Percentiles rank a stretch among this genome's conserved stretches.
Conservation (phyloP, 1,140 invertebrate species). For the Choristoneura fumiferana region DNA sequence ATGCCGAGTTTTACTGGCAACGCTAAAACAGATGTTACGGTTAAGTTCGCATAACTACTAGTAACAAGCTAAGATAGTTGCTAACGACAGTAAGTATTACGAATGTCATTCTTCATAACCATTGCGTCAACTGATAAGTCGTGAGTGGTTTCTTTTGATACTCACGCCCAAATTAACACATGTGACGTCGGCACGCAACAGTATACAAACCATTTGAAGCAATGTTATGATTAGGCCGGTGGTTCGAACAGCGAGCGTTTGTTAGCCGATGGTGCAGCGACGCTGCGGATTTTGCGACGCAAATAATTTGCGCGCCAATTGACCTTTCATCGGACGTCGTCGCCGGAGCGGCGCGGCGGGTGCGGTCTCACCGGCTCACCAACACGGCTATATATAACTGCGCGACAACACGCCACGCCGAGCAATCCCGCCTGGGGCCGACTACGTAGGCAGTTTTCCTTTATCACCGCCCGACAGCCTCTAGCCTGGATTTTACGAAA, state of each 20-base stretch:
- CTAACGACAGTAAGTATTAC: constrained; percentile 1
- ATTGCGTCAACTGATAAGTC: constrained; percentile 10
- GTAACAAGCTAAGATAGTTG: too few relatives aligned
- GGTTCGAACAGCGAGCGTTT: not conserved
- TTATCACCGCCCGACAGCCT: constrained; percentile 71
- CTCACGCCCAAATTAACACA: constrained; percentile 12
- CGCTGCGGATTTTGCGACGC: constrained; percentile 71
- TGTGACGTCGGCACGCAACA: constrained; percentile 1
- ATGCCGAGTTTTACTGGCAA: too few relatives aligned
- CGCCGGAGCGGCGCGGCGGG: constrained; percentile 55
- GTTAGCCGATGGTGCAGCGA: constrained; percentile 48
- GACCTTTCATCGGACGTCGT: constrained; percentile 74
- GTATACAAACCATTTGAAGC: not conserved
- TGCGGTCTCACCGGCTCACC: constrained; percentile 57
- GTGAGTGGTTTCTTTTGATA: constrained; percentile 16
- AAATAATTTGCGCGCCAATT: constrained; percentile 78
- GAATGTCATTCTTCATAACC: not conserved
- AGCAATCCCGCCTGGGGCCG: constrained; percentile 65
- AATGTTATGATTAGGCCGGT: not conserved
- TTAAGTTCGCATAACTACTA: too few relatives aligned
- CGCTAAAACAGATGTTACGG: too few relatives aligned
- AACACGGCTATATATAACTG: constrained; percentile 74
- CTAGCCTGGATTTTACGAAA: constrained; percentile 65
- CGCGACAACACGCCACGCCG: constrained; percentile 61
- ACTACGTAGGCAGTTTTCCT: constrained; percentile 72